Evolutionary conservation across 2,113 vertebrate species (phyloP).

Genomic region (Chloropsis hardwickii): DNA sequence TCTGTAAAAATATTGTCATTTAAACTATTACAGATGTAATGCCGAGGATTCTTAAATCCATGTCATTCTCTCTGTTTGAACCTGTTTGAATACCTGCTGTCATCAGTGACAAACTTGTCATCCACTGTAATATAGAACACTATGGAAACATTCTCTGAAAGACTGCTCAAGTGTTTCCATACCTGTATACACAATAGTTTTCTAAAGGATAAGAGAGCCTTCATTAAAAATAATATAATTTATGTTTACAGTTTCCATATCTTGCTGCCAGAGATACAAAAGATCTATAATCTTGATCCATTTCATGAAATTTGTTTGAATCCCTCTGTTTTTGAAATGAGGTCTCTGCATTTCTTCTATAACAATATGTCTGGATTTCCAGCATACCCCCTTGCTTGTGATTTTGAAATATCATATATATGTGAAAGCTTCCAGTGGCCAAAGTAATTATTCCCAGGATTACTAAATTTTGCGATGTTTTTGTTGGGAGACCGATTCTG

Average conservation of each 20-base stretch:
- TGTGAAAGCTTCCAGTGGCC: not conserved
- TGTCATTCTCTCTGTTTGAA: not conserved
- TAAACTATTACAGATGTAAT: not conserved
- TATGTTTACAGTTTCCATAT: not conserved
- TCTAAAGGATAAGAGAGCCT: not conserved
- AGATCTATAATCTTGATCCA: not conserved
- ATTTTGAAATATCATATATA: not conserved
- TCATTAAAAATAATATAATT: not conserved
- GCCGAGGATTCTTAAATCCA: not conserved
- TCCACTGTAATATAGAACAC: rapidly evolving
- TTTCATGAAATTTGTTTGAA: not conserved
- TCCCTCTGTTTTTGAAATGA: not conserved
- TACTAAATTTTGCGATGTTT: not conserved
- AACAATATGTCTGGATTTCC: not conserved
- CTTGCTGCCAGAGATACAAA: not conserved
- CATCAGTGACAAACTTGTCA: not conserved
- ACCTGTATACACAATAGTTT: not conserved
- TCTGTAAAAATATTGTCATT: not conserved
- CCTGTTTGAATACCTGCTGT: not conserved
- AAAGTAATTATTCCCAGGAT: not conserved
- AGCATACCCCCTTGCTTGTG: not conserved
- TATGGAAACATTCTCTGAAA: not conserved
- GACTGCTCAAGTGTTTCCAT: not conserved
- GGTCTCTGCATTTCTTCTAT: not conserved
- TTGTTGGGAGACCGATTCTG: rapidly evolving